phyloP scores from a whole-genome alignment of 2,888 invertebrate species.

The Protodeltote pygarga region DNA sequence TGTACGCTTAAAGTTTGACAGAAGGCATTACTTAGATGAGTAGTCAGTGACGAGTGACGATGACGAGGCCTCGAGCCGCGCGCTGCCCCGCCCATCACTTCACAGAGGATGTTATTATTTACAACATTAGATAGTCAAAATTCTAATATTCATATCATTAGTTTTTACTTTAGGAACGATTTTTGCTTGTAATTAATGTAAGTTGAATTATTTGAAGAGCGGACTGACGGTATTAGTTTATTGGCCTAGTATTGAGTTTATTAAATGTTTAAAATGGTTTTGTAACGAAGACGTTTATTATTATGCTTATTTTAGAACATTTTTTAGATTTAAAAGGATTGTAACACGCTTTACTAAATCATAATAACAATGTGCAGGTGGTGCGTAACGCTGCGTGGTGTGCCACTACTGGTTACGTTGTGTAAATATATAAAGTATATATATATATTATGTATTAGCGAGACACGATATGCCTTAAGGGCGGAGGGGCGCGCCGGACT shows the following conservation, averaged over 20 bases:
- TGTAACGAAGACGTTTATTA: conserved; percentile 48
- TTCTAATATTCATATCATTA: conserved; percentile 86
- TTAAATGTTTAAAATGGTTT: conserved; percentile 60
- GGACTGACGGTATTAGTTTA: conserved; percentile 72
- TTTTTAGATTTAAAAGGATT: conserved; percentile 66
- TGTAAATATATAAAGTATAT: conserved; percentile 81
- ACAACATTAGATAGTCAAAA: conserved; percentile 84
- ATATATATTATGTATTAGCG: conserved; percentile 68
- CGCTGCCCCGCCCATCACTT: conserved; percentile 57
- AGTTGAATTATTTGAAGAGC: conserved; percentile 68
- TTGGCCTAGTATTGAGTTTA: conserved; percentile 75
- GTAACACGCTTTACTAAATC: conserved; percentile 77
- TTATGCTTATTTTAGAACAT: conserved; percentile 56
- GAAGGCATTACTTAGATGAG: conserved; percentile 61
- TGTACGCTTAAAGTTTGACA: conserved; percentile 67
- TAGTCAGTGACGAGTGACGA: conserved; percentile 58
- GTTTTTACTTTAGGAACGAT: conserved; percentile 83
- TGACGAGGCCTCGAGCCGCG: conserved; percentile 57
- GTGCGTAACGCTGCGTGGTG: conserved; percentile 65
- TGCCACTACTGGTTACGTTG: conserved; percentile 77
- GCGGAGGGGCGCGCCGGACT: conserved; percentile 72
- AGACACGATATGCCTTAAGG: conserved; percentile 76
- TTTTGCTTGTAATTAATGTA: conserved; percentile 71
- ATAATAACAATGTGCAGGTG: conserved; percentile 74
- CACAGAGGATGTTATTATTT: conserved; percentile 65